Evolutionary conservation across 2,797 vertebrate species (phyloP), one percentile per base, ranked within the genome.

Genomic region (Bovichtus variegatus): DNA sequence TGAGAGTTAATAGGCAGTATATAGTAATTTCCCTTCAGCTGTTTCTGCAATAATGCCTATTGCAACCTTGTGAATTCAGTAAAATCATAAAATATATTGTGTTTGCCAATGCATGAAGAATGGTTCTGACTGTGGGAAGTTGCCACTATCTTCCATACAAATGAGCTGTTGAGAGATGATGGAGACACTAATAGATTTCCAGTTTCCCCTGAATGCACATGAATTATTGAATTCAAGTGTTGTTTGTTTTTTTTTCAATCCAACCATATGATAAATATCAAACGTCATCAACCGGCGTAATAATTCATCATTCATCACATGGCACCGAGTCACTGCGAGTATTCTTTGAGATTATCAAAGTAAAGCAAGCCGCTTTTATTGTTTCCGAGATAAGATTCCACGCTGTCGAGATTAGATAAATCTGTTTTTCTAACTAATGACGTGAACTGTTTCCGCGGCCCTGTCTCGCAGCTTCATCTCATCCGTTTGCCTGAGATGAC

Each of bases 161-260:
- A 87, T 90, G 65, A 65, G 21, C 62, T 76, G 62, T 34, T 9
- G 11, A 57, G 64, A 76, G 59, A 53, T 74, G 77, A 80, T 66
- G 58, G 69, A 79, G 67, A 53, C 41, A 36, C 34, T 57, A 65
- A 74, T 68, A 64, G 69, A 78, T 82, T 66, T 68, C 25, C 51
- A 44, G 31, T 63, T 66, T 46, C 25, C 69, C 57, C 53, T 54
- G 34, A 83, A 83, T 60, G 41, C 36, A 49, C 63, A 74, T 81
- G 57, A 85, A 80, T 78, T 75, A 81, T 71, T 80, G 25, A 81
- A 86, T 70, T 79, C 31, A 58, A 67, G 49, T 41, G 51, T 57
- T 41, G 51, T 47, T 53, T n/a, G 12, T 34, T 34, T 27, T 46
- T 55, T 54, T 31, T n/a, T 15, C 29, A 65, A 41, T 71, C n/a